Evolutionary conservation across 2,797 vertebrate species (phyloP).

Genomic region (Spea hammondii): DNA sequence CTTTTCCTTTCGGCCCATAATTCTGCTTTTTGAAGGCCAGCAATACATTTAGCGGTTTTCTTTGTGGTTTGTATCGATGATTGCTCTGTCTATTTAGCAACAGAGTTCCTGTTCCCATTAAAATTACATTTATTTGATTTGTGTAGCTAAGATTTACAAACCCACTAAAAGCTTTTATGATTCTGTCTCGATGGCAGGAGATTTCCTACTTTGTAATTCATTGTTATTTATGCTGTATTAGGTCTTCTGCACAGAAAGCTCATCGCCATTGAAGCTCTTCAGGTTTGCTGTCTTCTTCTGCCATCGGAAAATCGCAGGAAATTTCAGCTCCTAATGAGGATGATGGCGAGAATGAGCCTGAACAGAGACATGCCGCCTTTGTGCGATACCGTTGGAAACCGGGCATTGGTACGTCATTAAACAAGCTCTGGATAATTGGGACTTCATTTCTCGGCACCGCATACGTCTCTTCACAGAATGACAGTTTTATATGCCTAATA

Average conservation of each 20-base stretch:
- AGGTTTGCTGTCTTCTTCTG: slow-evolving; percentile 84
- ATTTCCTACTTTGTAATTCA: neutral
- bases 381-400: slow-evolving; percentile 79
- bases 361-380: slow-evolving; percentile 84
- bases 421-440: slow-evolving; percentile 26
- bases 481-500: slow-evolving; percentile 13
- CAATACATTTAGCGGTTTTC: no score
- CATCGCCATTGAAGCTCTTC: slow-evolving; percentile 83
- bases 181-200: no score
- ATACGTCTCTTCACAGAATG: slow-evolving; percentile 12
- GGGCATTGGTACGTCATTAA: slow-evolving; percentile 76
- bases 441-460: slow-evolving; percentile 12
- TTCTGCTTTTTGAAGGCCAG: no score
- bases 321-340: slow-evolving; percentile 85
- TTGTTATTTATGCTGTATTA: slow-evolving; percentile 53
- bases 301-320: slow-evolving; percentile 86
- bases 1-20: no score
- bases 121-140: no score
- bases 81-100: no score
- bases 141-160: no score
- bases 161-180: no score
- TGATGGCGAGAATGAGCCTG: slow-evolving; percentile 83
- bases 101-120: no score
- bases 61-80: no score
- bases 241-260: slow-evolving; percentile 79